phyloP scores from a whole-genome alignment of 2,888 invertebrate genomes.

The Cecidostiba fungosa region DNA sequence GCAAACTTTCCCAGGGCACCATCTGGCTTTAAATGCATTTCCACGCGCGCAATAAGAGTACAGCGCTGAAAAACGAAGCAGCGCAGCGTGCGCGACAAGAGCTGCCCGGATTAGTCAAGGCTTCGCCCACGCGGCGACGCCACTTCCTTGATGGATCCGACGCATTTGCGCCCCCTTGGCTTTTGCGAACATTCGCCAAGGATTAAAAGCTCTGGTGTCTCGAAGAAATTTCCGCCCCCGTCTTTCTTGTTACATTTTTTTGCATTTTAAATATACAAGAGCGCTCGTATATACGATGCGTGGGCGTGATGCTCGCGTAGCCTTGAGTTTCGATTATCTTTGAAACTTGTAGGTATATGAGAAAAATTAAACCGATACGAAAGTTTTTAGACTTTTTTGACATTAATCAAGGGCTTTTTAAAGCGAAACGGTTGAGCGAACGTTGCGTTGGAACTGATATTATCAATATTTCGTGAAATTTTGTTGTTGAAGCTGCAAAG shows the following conservation, averaged over 20 bases:
- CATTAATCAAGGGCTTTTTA: background rate
- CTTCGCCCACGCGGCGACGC: background rate
- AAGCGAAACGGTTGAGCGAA: background rate
- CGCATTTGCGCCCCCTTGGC: background rate
- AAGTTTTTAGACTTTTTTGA: background rate
- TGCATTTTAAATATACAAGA: background rate
- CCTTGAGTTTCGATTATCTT: background rate
- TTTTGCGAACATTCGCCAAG: background rate
- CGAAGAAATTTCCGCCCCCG: background rate
- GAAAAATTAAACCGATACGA: background rate
- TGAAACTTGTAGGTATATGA: background rate
- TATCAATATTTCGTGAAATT: background rate
- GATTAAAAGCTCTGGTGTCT: background rate
- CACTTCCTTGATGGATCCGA: background rate
- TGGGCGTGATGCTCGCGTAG: background rate
- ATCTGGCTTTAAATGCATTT: conserved; percentile 65
- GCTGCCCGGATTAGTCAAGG: background rate
- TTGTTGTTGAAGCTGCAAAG: background rate
- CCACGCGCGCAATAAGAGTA: background rate
- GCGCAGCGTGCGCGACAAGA: background rate
- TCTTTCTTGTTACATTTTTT: background rate
- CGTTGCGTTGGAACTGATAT: background rate
- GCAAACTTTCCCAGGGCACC: conserved; percentile 60
- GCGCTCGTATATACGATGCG: background rate
- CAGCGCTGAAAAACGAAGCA: background rate